Conservation (phyloP, 2,888 invertebrate species). For the Cerastis leucographa region DNA sequence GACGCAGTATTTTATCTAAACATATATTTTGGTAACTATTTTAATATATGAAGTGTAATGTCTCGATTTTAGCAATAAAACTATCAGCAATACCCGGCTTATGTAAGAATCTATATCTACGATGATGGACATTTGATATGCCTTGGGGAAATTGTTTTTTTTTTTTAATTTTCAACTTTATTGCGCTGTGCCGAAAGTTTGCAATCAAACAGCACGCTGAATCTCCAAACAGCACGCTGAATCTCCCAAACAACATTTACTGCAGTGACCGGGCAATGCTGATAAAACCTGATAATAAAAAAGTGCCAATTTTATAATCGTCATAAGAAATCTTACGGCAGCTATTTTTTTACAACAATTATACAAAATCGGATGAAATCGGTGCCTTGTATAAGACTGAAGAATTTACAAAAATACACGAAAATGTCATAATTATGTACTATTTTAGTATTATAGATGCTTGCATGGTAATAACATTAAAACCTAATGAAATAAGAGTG, state of each 20-base stretch:
- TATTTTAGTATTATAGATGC: constrained; percentile 44
- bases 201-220: neutral
- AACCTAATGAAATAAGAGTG: constrained; percentile 47
- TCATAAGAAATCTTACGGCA: constrained; percentile 63
- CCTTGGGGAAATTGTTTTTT: neutral
- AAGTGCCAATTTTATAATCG: constrained; percentile 62
- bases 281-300: constrained; percentile 48
- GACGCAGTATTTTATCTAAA: constrained; percentile 62
- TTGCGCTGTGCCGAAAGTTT: neutral
- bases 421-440: constrained; percentile 41
- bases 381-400: constrained; percentile 87
- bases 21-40: constrained; percentile 60
- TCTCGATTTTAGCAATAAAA: constrained; percentile 57
- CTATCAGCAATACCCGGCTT: constrained; percentile 17
- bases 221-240: neutral
- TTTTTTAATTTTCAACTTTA: neutral
- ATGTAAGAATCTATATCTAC: constrained; percentile 1
- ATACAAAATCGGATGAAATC: constrained; percentile 72
- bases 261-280: constrained; percentile 26
- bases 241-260: neutral
- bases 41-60: constrained; percentile 54
- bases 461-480: constrained; percentile 57
- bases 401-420: constrained; percentile 66
- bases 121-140: neutral
- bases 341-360: constrained; percentile 69